Evolutionary conservation across 2,797 vertebrate species (phyloP).

Genomic region (Micromesistius poutassou): DNA sequence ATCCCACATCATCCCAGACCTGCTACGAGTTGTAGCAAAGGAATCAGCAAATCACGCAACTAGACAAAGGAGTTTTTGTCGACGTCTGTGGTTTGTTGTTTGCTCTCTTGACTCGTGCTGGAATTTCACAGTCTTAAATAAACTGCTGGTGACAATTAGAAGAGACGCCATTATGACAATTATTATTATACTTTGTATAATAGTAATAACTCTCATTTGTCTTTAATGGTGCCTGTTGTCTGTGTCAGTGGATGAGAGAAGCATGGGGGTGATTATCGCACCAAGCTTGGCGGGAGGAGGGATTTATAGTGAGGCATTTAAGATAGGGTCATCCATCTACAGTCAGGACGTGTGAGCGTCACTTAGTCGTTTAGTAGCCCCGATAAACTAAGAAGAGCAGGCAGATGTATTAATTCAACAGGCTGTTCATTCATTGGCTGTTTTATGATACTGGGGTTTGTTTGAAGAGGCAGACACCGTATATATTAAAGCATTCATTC

Average conservation of each 20-base stretch:
- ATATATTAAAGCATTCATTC: neutral
- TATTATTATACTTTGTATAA: conserved; percentile 2
- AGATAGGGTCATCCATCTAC: conserved; percentile 63
- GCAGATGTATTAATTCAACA: neutral
- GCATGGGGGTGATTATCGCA: conserved; percentile 58
- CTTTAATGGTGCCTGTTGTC: conserved; percentile 61
- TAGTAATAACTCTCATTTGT: conserved; percentile 38
- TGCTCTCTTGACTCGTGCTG: neutral
- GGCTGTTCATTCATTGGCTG: conserved; percentile 8
- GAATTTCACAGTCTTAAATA: conserved; percentile 51
- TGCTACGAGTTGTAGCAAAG: neutral
- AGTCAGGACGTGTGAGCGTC: conserved; percentile 32
- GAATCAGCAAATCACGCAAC: neutral
- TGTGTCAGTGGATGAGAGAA: conserved; percentile 13
- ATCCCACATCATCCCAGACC: neutral
- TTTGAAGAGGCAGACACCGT: neutral
- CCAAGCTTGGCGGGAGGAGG: conserved; percentile 35
- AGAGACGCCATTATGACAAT: conserved; percentile 39
- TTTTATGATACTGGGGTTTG: neutral
- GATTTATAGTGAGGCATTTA: conserved; percentile 56
- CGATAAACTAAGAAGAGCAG: conserved; percentile 25
- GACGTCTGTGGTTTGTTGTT: neutral
- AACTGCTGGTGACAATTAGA: conserved; percentile 62
- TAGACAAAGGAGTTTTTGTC: neutral
- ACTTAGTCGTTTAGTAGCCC: conserved; percentile 41